Base-by-base conservation (phyloP, 2,113 vertebrate species). In the Saccopteryx leptura region DNA sequence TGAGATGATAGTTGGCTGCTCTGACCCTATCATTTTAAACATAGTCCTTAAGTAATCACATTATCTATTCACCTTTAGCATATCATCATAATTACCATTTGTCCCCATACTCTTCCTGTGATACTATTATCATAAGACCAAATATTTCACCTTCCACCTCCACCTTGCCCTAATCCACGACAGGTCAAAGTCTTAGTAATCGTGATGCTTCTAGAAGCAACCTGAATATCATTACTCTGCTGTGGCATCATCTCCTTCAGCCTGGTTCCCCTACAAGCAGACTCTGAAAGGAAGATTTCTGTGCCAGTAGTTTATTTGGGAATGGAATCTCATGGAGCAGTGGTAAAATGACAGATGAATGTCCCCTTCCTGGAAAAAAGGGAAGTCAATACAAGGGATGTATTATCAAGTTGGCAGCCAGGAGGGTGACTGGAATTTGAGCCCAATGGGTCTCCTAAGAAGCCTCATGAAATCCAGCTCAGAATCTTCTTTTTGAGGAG, bases 161-260 rank as follows among this genome's bases (percentile, higher is more conserved):
- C 9, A 61, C 24, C 54, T 78, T 78, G 80, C 31, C 63, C 46
- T 24, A 78, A 69, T 19, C 39, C 39, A 69, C 6, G 39, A 2
- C 1, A 84, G 23, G 31, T 76, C 24, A 78, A 76, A 74, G 2
- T 78, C 61, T 78, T 84, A 46, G 12, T 13, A 76, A 89, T 6
- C 39, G 31, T 58, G 69, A 66, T 52, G 52, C 61, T 90, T 78
- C 61, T 39, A 94, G 87, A 94, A 84, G 75, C 80, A 90, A 84
- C 31, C 11, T 23, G 39, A 46, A 60, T 60, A 75, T 33, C 13
- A 69, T 74, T 24, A 54, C 17, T 52, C 28, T 15, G 33, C 9
- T 68, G 48, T 39, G 61, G 79, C 39, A 61, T 33, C 31, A 78
- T 18, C 17, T 69, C 6, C 39, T 90, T 83, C 60, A 78, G 52